Evolutionary conservation across 1,140 invertebrate genomes (phyloP).

Genomic region (Heterodera schachtii): DNA sequence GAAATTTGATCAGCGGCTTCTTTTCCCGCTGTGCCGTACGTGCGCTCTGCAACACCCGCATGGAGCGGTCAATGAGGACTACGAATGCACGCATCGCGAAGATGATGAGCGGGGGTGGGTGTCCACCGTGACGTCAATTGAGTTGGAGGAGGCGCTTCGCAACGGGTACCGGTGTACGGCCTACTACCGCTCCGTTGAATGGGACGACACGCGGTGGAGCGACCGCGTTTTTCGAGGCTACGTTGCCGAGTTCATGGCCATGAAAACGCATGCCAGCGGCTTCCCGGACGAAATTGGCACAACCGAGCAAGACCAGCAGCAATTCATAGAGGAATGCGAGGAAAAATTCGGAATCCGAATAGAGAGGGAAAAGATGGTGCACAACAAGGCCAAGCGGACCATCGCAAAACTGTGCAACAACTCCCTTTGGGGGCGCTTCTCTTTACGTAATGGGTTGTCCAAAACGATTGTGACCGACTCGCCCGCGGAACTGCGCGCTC

Average conservation of each 20-base stretch:
- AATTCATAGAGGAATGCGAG: constrained; percentile 15
- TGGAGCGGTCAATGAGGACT: background rate
- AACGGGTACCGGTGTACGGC: constrained; percentile 9
- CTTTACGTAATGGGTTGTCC: background rate
- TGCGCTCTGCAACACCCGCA: background rate
- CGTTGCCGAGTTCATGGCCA: constrained; percentile 8
- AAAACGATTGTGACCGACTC: constrained; percentile 2
- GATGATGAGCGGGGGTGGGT: constrained; percentile 16
- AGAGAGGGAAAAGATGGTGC: constrained; percentile 1
- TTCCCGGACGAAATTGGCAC: background rate
- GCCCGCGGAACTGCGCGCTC: background rate
- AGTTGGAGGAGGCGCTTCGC: constrained; percentile 6
- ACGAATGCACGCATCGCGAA: background rate
- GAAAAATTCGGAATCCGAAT: constrained; percentile 10
- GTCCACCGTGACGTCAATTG: background rate
- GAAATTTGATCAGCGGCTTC: constrained; percentile 10
- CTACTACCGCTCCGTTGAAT: constrained; percentile 8
- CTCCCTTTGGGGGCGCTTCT: constrained; percentile 13
- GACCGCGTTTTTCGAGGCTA: constrained; percentile 12
- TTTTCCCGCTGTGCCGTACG: background rate
- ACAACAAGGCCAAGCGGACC: no score
- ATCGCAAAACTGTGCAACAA: no score
- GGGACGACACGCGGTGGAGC: background rate
- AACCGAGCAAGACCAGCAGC: background rate
- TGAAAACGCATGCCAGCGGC: constrained; percentile 22